Evolutionary conservation across 2,797 vertebrate species (phyloP), one percentile per base, ranked within the genome.

Genomic region (Aldrovandia affinis): DNA sequence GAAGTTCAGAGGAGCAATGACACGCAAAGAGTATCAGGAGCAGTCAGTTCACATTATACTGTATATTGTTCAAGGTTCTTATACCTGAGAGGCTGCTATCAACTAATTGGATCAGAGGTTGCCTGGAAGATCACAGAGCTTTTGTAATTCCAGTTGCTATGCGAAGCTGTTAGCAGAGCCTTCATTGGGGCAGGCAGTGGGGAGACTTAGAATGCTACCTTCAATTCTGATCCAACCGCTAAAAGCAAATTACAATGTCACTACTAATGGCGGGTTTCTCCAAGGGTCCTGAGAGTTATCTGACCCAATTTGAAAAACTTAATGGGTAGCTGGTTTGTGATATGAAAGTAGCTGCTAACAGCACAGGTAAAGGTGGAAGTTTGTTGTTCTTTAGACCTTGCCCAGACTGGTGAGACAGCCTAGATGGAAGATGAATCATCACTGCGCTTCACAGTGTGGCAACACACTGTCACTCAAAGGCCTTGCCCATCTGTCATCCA

Each of bases 11-110:
- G 6, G 9, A 12, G 18, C 81, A 9, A 30, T 30, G 59, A 42
- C 50, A 80, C 42, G n/a, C 54, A 39, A 25, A 25, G 52, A 59
- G 68, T 83, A 44, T 42, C 42, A n/a, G 59, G 18, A 44, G 47
- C 39, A 81, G 81, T 50, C 59, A 57, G 59, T 59, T 81, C 0
- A 3, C 65, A 85, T 84, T 85, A n/a, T 2, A 28, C 28, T 63
- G 28, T 28, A 10, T 28, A 63, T 63, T 63, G 59, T 63, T 63
- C 59, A 63, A 63, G 25, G 59, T 57, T 15, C 59, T 63, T 63
- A 57, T 57, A 57, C 81, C 10, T 30, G 81, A 83, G 83, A 12
- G n/a, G 81, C 70, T 81, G 63, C 84, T 81, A 81, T 84, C 63
- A 55, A 30, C 25, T 30, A 79, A 81, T 59, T 81, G 63, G 78